These are phyloP conservation scores for Neosalanx taihuensis DNA, from an alignment of 2,797 vertebrate species.

Conservation along the genomic window DNA sequence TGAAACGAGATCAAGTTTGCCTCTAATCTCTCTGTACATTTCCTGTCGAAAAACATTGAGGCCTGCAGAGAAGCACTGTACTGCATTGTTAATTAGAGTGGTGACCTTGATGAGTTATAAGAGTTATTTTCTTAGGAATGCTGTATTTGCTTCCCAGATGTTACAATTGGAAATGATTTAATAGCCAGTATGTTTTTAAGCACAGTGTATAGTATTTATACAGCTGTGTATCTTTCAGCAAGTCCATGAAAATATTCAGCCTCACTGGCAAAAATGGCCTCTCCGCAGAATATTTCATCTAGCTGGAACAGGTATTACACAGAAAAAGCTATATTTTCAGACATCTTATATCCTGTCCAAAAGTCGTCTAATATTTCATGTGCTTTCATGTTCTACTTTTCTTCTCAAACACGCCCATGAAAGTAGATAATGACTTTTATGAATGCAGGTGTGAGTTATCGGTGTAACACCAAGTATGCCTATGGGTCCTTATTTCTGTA, in stretches of 20 bases:
- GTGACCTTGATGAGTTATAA: not conserved
- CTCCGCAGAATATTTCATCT: slow-evolving; percentile 17
- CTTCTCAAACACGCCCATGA: not conserved
- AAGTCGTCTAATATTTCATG: not conserved
- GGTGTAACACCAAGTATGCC: not conserved
- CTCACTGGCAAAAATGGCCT: slow-evolving; percentile 15
- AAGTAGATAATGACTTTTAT: not conserved
- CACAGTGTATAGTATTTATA: slow-evolving; percentile 33
- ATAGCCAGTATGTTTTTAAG: slow-evolving; percentile 28
- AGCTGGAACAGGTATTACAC: slow-evolving; percentile 13
- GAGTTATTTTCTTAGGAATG: slow-evolving; percentile 1
- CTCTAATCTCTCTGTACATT: slow-evolving; percentile 1
- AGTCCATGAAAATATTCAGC: slow-evolving; percentile 39
- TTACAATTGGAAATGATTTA: slow-evolving; percentile 32
- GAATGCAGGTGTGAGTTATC: not conserved
- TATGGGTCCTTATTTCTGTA: not conserved
- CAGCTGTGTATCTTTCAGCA: slow-evolving; percentile 46
- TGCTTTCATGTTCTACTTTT: slow-evolving; percentile 8
- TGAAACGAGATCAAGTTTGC: not conserved
- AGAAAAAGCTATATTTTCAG: slow-evolving; percentile 21
- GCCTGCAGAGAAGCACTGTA: not conserved
- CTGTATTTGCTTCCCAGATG: slow-evolving; percentile 26
- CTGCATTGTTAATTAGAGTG: not conserved
- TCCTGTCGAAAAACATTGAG: not conserved
- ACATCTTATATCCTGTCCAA: slow-evolving; percentile 1